Percentiles rank a stretch among this genome's conserved stretches.
Evolutionary conservation across 2,888 invertebrate species (phyloP).

Genomic region (Lutraria lutraria): DNA sequence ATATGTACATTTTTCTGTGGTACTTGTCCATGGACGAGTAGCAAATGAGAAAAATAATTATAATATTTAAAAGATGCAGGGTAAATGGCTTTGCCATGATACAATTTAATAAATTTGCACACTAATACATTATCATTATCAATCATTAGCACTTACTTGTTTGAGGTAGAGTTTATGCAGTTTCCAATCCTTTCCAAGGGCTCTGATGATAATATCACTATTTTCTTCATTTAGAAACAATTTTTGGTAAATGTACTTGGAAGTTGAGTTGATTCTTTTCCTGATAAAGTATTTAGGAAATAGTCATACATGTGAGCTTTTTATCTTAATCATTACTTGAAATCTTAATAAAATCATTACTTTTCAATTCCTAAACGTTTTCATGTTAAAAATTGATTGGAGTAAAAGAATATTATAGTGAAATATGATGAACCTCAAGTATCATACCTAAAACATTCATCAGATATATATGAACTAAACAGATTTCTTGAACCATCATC

Average conservation of each 20-base stretch:
- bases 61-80: too few relatives aligned
- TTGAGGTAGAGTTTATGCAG: constrained; percentile 93
- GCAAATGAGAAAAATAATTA: too few relatives aligned
- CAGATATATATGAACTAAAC: not conserved
- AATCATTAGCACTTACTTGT: constrained; percentile 87
- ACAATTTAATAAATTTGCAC: too few relatives aligned
- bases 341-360: not conserved
- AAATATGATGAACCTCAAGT: not conserved
- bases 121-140: too few relatives aligned
- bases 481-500: too few relatives aligned
- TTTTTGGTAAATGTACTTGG: constrained; percentile 93
- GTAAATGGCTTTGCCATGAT: too few relatives aligned
- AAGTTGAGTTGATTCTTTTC: constrained; percentile 91
- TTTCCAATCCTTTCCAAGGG: constrained; percentile 91
- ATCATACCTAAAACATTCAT: not conserved
- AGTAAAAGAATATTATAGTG: not conserved
- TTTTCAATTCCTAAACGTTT: not conserved
- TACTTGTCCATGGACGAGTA: not conserved
- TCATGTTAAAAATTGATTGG: not conserved
- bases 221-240: constrained; percentile 92
- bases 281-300: constrained; percentile 80
- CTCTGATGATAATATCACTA: constrained; percentile 92
- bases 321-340: too few relatives aligned
- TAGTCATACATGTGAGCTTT: not conserved
- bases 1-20: not conserved